Evolutionary conservation across 92 coral and sea anemone species (phyloP), one percentile per base, ranked within the genome.

Genomic region (Porites lobata): DNA sequence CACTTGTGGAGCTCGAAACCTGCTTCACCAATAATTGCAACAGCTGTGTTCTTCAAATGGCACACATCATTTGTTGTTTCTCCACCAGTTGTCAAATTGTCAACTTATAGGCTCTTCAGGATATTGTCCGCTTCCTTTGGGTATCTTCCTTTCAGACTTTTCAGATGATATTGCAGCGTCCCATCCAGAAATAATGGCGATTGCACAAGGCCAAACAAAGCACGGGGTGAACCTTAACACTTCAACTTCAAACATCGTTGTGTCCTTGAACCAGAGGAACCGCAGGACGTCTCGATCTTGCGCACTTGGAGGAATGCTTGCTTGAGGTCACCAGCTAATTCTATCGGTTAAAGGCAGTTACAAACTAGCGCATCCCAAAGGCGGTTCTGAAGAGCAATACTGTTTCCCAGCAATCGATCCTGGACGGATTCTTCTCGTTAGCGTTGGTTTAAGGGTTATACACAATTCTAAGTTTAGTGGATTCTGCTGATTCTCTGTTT

Each of bases 381-480:
- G 7, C 7, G 71, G 29, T 66, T 66, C 71, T 66, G 71, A 66
- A 81, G 59, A 4, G 76, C 12, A 59, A 58, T 62, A 7, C 66
- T 15, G 66, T 2, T 15, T 62, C 66, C 19, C 2, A 20, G 17
- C 66, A 62, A 13, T 62, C 66, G 19, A 0, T 24, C 24, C 0
- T 0, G 0, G 24, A 24, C 24, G 24, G 24, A 24, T 1, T 24
- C 24, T 24, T 81, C 67, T 81, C 38, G 32, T 5, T 68, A 18
- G 86, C 17, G 19, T 32, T 69, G 2, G 86, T 77, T 17, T 77
- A 81, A 9, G 86, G 68, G 13, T 81, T 72, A 58, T 62, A 79
- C 8, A 64, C 84, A 10, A 24, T 24, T 24, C 24, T 24, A 24
- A 24, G 24, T 1, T 24, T 24, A 1, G 24, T 24, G 24, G 24